Base-by-base conservation (phyloP, 2,797 vertebrate genomes). In the Oceanodroma leucorhoa region DNA sequence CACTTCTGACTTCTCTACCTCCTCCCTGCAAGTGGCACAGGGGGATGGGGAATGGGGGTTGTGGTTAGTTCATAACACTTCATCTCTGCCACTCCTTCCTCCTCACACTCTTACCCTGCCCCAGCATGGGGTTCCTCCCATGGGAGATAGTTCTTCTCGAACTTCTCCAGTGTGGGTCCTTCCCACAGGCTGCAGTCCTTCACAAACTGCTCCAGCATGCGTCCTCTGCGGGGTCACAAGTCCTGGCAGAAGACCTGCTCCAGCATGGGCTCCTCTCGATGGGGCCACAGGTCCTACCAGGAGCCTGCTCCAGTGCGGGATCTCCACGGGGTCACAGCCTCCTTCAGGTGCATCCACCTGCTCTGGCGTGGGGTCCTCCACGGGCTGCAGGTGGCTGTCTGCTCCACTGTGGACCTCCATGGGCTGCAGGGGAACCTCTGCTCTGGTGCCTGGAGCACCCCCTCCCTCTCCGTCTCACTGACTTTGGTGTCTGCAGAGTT, bases 291-390 rank as follows among this genome's bases (percentile, higher is more conserved):
- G 8, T 29, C 30, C 46, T 89, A 55, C 40, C 30, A 69, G 71
- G 22, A 61, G 8, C 9, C 9, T 57, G n/a, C 16, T 71, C 4
- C 27, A 38, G 16, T 1, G 0, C 0, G 5, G 46, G 30, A 17
- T 53, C 3, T 6, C 21, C 9, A 16, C 1, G 1, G 17, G 14
- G 8, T 48, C 32, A 60, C 34, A 54, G 22, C 11, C 21, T 45
- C n/a, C 10, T 76, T 57, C 0, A 0, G n/a, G 29, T 12, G 18
- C 29, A 64, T n/a, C 24, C 5, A 6, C 7, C 7, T 57, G 32
- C 24, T 23, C 4, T 0, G 3, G 29, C 0, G 0, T 51, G 38
- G 15, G 26, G 36, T 36, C n/a, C 36, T 36, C 13, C 23, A 6
- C 0, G 1, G 30, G 17, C 40, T 61, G 34, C 46, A 69, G 36